Base-by-base conservation (phyloP, 2,888 invertebrate species). In the Apotomis turbidana region DNA sequence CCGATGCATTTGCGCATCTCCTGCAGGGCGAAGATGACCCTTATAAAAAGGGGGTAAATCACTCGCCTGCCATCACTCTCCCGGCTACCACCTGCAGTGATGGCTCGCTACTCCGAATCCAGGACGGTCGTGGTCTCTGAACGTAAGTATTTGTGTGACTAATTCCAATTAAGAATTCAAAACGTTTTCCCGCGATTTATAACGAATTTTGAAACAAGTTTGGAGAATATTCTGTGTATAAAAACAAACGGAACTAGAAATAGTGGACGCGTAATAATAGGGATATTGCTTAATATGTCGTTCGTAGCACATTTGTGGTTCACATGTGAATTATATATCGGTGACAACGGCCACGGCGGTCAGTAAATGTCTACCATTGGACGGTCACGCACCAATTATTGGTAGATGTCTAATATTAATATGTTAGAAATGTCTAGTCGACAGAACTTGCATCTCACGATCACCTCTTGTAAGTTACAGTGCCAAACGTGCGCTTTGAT, bases 391-490 rank as follows among this genome's bases (percentile, higher is more conserved):
- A 77, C 77, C 41, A 51, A 51, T 63, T 54, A 13, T 49, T 73
- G 27, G 70, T 68, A 76, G 73, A 72, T 76, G 72, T 74, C 67
- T 38, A 66, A 66, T 66, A 61, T 38, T 62, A 62, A 6, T 4
- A 85, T 90, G 78, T 74, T 89, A 4, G 91, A 92, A 79, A 92
- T 93, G 92, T 88, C 92, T 1, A 91, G 91, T 74, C 83, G 92
- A 9, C 90, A 90, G 62, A 84, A 90, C 62, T 81, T 93, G 68
- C 86, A 92, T 75, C 91, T 91, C 0, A 87, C 89, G 6, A 88
- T 91, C 44, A 78, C 81, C 8, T 71, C 81, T 5, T 76, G 87
- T 87, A 77, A 73, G 83, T 79, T 51, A 13, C 60, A 10, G 10
- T 10, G 49, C 6, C 10, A 6, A 54, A 15, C 41, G 38, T 46